Conservation (phyloP, 1,140 invertebrate species). For the Bradynema listronoti region DNA sequence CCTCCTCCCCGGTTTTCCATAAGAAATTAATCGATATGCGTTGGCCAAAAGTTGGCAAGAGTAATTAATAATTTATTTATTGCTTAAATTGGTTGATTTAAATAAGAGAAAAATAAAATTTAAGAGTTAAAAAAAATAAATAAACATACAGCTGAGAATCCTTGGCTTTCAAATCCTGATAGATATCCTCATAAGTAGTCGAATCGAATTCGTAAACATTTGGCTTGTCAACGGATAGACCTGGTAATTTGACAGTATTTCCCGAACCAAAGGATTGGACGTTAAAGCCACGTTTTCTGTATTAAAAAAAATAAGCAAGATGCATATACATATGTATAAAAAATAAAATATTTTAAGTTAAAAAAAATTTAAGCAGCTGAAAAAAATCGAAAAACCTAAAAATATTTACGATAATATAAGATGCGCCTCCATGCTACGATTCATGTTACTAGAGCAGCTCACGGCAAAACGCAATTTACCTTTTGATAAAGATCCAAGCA, state of each 20-base stretch:
- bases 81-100: background rate
- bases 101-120: constrained; percentile 12
- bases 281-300: constrained; percentile 86
- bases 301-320: constrained; percentile 38
- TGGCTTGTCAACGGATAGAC: constrained; percentile 82
- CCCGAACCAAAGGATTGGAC: constrained; percentile 95
- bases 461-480: constrained; percentile 67
- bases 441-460: constrained; percentile 98
- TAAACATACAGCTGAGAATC: constrained; percentile 60
- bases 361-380: constrained; percentile 4
- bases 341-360: background rate
- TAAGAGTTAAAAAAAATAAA: constrained; percentile 1
- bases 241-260: constrained; percentile 84
- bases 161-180: constrained; percentile 76
- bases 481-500: too few species aligned
- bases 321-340: too few species aligned
- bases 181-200: constrained; percentile 86
- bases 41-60: too few species aligned
- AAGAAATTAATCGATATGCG: too few species aligned
- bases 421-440: constrained; percentile 98
- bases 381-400: constrained; percentile 2
- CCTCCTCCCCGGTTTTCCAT: too few species aligned
- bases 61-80: background rate
- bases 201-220: constrained; percentile 97
- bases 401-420: constrained; percentile 71